phyloP scores from a whole-genome alignment of 2,113 vertebrate genomes.

The Sardina pilchardus region DNA sequence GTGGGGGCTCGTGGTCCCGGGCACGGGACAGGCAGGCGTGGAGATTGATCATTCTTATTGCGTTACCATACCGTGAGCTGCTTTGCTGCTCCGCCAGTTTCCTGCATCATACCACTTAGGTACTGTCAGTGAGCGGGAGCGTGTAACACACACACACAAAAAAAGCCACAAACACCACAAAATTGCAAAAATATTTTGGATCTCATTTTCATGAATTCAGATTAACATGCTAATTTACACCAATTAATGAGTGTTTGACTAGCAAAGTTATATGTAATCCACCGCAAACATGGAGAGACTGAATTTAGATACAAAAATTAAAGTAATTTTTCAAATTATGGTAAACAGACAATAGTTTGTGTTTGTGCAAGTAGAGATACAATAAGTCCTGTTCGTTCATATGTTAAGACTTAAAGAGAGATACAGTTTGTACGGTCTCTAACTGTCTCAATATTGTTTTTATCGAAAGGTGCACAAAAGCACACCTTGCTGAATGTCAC shows the following conservation, averaged over 20 bases:
- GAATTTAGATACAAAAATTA: neutral
- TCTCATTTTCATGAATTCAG: neutral
- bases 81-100: slow-evolving; percentile 6
- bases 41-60: slow-evolving; percentile 46
- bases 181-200: neutral
- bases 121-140: neutral
- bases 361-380: neutral
- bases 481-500: neutral
- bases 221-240: neutral
- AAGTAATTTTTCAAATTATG: neutral
- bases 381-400: neutral
- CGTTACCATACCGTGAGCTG: slow-evolving; percentile 11
- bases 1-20: slow-evolving; percentile 10
- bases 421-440: neutral
- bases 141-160: neutral
- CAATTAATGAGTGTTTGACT: neutral
- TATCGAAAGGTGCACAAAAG: neutral
- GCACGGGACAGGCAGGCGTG: slow-evolving; percentile 34
- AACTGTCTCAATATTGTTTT: neutral
- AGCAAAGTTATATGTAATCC: neutral
- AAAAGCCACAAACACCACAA: neutral
- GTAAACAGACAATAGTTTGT: neutral
- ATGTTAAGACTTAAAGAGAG: neutral
- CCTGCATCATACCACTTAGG: slow-evolving; percentile 4
- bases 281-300: neutral